These are phyloP conservation scores for Drosophila ananassae DNA, from an alignment of 1,140 invertebrate species.

Conservation along the genomic window DNA sequence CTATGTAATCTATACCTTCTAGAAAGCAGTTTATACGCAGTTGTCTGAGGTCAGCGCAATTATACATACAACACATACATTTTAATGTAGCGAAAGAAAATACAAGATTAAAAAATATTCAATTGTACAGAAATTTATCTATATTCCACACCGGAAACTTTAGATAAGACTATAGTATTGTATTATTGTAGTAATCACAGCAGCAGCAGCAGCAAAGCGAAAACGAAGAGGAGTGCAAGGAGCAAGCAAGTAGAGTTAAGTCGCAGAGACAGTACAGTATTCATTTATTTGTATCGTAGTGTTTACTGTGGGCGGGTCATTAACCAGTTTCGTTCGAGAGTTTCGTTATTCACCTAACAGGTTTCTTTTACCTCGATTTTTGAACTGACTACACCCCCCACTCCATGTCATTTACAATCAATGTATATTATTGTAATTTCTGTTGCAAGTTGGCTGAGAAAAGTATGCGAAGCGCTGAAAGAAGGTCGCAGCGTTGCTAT, in stretches of 20 bases:
- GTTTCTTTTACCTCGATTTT: conserved; percentile 35
- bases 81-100: conserved; percentile 74
- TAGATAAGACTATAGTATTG: conserved; percentile 38
- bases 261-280: conserved; percentile 22
- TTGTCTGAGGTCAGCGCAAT: conserved; percentile 66
- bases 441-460: conserved; percentile 76
- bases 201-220: conserved; percentile 24
- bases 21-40: conserved; percentile 69
- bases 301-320: conserved; percentile 38
- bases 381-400: conserved; percentile 26
- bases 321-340: conserved; percentile 10
- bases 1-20: conserved; percentile 69
- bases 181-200: conserved; percentile 33
- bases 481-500: conserved; percentile 52
- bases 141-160: conserved; percentile 35
- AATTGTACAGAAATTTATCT: conserved; percentile 58
- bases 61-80: conserved; percentile 76
- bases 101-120: conserved; percentile 54
- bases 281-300: conserved; percentile 20
- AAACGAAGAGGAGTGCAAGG: conserved; percentile 11
- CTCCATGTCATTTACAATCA: conserved; percentile 48
- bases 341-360: conserved; percentile 20
- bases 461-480: conserved; percentile 73
- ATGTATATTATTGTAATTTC: conserved; percentile 74
- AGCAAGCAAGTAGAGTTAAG: conserved; percentile 31